Evolutionary conservation across 2,113 vertebrate genomes (phyloP).

Genomic region (Trachemys scripta): DNA sequence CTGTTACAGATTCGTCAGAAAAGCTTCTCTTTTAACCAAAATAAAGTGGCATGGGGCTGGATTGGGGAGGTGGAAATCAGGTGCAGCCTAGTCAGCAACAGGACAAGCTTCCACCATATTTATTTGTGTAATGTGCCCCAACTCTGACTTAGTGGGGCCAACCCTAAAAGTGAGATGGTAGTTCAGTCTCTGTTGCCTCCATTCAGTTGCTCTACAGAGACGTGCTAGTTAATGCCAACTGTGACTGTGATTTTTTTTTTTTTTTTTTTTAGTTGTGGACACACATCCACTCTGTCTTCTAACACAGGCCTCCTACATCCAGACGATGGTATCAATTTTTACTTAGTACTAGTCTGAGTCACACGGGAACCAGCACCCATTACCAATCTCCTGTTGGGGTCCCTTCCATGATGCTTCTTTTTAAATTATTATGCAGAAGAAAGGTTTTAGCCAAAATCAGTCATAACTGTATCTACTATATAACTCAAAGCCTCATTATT

Average conservation of each 20-base stretch:
- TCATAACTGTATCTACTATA: neutral
- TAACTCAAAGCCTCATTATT: conserved; percentile 1
- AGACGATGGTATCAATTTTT: neutral
- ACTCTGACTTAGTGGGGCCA: neutral
- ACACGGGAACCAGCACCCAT: neutral
- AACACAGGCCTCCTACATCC: neutral
- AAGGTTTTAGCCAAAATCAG: neutral
- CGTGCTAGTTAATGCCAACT: neutral
- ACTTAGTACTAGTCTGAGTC: neutral
- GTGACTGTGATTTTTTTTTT: neutral
- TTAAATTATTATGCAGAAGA: neutral
- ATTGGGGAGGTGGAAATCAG: conserved; percentile 27
- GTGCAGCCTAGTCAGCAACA: neutral
- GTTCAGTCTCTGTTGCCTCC: neutral
- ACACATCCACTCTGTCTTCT: neutral
- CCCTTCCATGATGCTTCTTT: neutral
- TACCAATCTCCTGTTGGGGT: neutral
- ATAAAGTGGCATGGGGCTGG: neutral
- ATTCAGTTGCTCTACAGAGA: neutral
- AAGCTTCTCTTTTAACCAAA: conserved; percentile 21
- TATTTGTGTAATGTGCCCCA: neutral
- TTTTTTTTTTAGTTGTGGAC: neutral
- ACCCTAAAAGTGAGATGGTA: neutral
- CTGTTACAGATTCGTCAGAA: conserved; percentile 57
- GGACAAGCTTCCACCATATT: neutral